Percentiles rank a stretch among this genome's conserved stretches.
These are phyloP conservation scores for Saccostrea echinata DNA, from an alignment of 1,140 invertebrate genomes.

Conservation along the genomic window DNA sequence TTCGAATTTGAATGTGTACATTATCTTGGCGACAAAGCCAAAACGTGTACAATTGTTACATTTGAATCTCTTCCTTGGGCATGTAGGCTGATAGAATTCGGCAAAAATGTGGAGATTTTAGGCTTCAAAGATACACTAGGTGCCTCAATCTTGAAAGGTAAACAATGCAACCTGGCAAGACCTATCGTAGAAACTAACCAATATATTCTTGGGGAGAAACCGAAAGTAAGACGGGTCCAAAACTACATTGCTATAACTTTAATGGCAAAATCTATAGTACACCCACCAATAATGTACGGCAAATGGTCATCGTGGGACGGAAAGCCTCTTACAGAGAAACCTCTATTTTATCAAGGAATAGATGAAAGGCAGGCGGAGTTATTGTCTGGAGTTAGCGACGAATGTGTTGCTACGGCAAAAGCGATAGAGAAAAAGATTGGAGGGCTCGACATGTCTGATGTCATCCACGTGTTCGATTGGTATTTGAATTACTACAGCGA, in stretches of 20 bases:
- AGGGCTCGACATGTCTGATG: conserved; percentile 60
- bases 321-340: conserved; percentile 56
- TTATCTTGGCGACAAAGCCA: conserved; percentile 56
- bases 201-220: conserved; percentile 62
- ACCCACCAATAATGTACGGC: conserved; percentile 69
- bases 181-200: conserved; percentile 57
- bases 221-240: conserved; percentile 49
- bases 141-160: conserved; percentile 57
- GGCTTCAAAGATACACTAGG: conserved; percentile 64
- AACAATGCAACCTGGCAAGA: conserved; percentile 52
- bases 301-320: conserved; percentile 64
- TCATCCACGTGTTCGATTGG: conserved; percentile 69
- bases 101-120: conserved; percentile 62
- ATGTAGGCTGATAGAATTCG: conserved; percentile 67
- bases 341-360: conserved; percentile 71
- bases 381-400: conserved; percentile 62
- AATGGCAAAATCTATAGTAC: conserved; percentile 65
- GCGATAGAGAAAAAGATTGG: conserved; percentile 53
- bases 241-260: conserved; percentile 66
- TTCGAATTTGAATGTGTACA: conserved; percentile 70
- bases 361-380: conserved; percentile 62
- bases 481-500: conserved; percentile 62
- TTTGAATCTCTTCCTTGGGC: conserved; percentile 71
- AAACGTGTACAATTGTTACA: conserved; percentile 48
- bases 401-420: conserved; percentile 62